Base-by-base conservation (phyloP, 1,140 invertebrate genomes). In the Yoshiicerus persimilis region DNA sequence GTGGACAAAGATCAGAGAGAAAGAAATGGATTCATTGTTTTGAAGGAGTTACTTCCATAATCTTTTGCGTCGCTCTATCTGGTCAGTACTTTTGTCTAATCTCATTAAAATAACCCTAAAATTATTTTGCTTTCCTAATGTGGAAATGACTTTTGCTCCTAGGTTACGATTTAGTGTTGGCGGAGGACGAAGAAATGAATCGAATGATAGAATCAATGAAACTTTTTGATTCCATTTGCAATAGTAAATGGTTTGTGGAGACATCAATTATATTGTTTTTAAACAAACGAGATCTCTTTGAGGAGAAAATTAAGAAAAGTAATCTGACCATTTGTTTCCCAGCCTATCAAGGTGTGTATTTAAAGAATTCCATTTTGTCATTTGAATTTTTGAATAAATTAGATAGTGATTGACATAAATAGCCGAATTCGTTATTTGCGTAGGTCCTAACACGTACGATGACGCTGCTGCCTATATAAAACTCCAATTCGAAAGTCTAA, bases 11-110 rank as follows among this genome's bases (percentile, higher is more conserved):
- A 91, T 98, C 97, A n/a, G 97, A 98, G 92, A 93, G 97, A 87
- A 98, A 98, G 93, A 98, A 98, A 92, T 98, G 98, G 97, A 99
- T 99, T 91, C 97, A 99, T 92, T 99, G 98, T 94, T 99, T 99
- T 92, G 97, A 98, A 93, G 97, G 97, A 86, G 97, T 99, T 2
- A 98, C 97, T 8, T 97, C 98, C 77, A 99, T 97, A 89, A 99
- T 99, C 90, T 99, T 99, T 93, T 99, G 98, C 93, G 98, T 99
- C 84, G 97, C 98, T 20, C 94, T 99, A 92, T 96, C 96, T 90
- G 96, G 95, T 95, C 92, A 93, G 91, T 87, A 9, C 23, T 70
- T 84, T 75, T 75, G 16, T 34, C 4, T 32, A 8, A 34, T 75
- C 11, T 34, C 34, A 16, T 32, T 34, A 11, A 34, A 87, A 2